Conservation (phyloP, 2,888 invertebrate species). For the Agrochola litura region DNA sequence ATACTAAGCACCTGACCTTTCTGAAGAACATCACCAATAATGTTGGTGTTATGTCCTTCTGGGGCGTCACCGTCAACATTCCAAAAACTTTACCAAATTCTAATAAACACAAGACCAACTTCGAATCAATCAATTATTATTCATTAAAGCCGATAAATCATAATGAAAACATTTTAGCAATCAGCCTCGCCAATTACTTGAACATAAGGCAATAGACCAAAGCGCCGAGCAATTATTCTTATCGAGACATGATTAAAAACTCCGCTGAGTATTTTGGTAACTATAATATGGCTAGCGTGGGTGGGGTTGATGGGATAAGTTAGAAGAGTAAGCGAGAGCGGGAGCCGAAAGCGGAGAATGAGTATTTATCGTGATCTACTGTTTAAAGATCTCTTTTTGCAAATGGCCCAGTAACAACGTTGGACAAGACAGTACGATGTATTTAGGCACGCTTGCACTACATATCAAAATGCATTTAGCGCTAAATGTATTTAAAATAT, state of each 20-base stretch:
- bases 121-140: conserved; percentile 25
- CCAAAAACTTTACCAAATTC: not conserved
- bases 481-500: not conserved
- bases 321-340: conserved; percentile 48
- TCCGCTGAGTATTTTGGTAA: conserved; percentile 84
- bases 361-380: not conserved
- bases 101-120: not conserved
- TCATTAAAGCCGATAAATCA: conserved; percentile 41
- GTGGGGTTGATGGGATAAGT: conserved; percentile 71
- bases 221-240: conserved; percentile 81
- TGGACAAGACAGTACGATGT: not conserved
- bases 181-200: conserved; percentile 68
- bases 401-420: not conserved
- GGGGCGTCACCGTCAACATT: rapidly evolving
- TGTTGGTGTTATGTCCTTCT: not conserved
- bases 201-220: conserved; percentile 68
- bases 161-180: conserved; percentile 65
- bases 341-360: not conserved
- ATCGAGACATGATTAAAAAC: conserved; percentile 81
- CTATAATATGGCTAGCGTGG: conserved; percentile 84
- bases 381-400: not conserved
- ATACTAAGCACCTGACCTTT: not conserved
- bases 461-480: not conserved
- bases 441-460: not conserved
- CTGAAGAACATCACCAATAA: not conserved